These are phyloP conservation scores for Engystomops pustulosus DNA, from an alignment of 2,113 vertebrate species.

Conservation along the genomic window DNA sequence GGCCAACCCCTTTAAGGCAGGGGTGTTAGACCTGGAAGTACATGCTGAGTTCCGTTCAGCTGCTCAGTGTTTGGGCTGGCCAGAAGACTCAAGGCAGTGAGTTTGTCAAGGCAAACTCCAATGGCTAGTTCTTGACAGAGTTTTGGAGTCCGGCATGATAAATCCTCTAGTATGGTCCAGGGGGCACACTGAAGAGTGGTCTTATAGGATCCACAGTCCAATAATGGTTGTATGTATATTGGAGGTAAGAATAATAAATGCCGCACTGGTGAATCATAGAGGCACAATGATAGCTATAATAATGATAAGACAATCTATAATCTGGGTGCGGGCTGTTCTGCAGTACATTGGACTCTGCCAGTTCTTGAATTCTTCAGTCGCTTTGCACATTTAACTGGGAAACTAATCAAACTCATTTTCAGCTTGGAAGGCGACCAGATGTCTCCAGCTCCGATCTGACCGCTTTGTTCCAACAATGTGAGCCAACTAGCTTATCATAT, in stretches of 20 bases:
- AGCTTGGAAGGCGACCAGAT: conserved; percentile 4
- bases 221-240: too few species aligned
- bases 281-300: background rate
- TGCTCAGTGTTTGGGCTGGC: too few species aligned
- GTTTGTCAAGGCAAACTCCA: too few species aligned
- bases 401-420: conserved; percentile 28
- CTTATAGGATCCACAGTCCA: too few species aligned
- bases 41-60: too few species aligned
- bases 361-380: conserved; percentile 1
- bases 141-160: too few species aligned
- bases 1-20: too few species aligned
- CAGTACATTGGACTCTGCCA: background rate
- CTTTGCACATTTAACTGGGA: conserved; percentile 8
- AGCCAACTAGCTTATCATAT: conserved; percentile 16
- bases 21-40: too few species aligned
- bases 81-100: too few species aligned
- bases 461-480: conserved; percentile 25
- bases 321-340: background rate
- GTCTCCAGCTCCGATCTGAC: conserved; percentile 6
- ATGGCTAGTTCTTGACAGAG: too few species aligned
- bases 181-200: too few species aligned
- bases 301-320: background rate
- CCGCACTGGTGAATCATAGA: conserved; percentile 9
- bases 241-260: background rate
- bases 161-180: too few species aligned